Evolutionary conservation across 2,113 vertebrate genomes (phyloP).

Genomic region (Cervus canadensis): DNA sequence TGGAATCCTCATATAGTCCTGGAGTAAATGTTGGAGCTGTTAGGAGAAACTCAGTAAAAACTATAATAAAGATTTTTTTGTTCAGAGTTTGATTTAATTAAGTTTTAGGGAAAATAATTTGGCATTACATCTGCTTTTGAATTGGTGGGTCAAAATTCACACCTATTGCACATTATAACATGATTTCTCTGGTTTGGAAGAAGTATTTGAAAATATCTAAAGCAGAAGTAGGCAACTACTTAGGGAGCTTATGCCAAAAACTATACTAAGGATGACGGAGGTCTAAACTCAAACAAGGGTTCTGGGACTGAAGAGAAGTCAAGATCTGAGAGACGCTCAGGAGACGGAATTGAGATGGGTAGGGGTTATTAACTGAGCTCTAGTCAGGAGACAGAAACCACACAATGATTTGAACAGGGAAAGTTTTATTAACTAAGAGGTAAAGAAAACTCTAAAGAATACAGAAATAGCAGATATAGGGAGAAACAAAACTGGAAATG

Average conservation of each 20-base stretch:
- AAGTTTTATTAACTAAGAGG: background rate
- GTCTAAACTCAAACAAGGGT: background rate
- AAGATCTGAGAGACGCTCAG: background rate
- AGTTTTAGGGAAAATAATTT: conserved; percentile 1
- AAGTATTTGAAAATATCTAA: background rate
- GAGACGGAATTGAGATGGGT: background rate
- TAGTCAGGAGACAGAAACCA: background rate
- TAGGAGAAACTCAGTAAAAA: conserved; percentile 4
- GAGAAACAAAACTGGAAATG: background rate
- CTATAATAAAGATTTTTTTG: background rate
- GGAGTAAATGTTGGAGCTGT: background rate
- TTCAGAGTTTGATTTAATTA: conserved; percentile 12
- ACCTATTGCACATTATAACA: background rate
- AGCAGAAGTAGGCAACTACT: background rate
- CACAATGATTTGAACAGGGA: background rate
- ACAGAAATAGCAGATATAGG: background rate
- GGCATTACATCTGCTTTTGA: background rate
- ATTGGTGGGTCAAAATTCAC: background rate
- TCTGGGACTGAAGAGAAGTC: background rate
- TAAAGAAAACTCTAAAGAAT: background rate
- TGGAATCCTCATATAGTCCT: background rate
- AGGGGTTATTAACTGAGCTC: background rate
- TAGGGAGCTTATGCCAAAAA: background rate
- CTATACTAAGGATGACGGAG: background rate
- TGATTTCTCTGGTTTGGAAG: background rate